Evolutionary conservation across 2,888 invertebrate species (phyloP).

Genomic region (Mesorhabditis sp.): DNA sequence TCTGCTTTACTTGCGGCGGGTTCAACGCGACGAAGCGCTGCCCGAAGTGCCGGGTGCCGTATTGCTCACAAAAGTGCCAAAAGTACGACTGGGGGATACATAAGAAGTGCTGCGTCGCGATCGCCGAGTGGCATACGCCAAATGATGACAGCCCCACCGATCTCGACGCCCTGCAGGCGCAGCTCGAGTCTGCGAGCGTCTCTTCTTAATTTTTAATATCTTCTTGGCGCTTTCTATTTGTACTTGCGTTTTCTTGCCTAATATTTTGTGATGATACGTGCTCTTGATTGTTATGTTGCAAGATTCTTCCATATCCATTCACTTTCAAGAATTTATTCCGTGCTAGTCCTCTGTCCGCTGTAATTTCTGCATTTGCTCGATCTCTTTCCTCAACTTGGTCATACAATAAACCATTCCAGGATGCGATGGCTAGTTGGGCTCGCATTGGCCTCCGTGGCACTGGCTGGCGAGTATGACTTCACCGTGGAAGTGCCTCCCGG

Average conservation of each 20-base stretch:
- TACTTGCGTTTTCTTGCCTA: no score
- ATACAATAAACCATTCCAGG: background rate
- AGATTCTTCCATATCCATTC: no score
- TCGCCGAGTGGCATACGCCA: constrained; percentile 16
- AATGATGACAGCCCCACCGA: constrained; percentile 11
- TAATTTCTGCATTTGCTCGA: no score
- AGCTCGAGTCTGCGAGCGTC: background rate
- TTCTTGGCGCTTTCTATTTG: no score
- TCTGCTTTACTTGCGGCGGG: constrained; percentile 82
- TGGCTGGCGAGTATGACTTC: constrained; percentile 48
- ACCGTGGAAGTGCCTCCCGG: constrained; percentile 53
- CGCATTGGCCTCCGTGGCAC: background rate
- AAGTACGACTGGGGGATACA: constrained; percentile 70
- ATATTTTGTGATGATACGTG: no score
- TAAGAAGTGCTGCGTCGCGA: constrained; percentile 55
- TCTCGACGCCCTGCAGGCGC: background rate
- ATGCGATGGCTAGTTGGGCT: constrained; percentile 5
- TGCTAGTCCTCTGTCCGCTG: no score
- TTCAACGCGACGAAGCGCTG: constrained; percentile 87
- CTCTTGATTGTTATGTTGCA: no score
- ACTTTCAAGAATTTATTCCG: no score
- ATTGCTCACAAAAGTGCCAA: constrained; percentile 91
- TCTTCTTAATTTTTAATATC: no score
- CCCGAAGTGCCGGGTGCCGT: constrained; percentile 83
- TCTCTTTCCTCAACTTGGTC: no score